phyloP scores from a whole-genome alignment of 2,888 invertebrate species.

The Diplazon laetatorius region DNA sequence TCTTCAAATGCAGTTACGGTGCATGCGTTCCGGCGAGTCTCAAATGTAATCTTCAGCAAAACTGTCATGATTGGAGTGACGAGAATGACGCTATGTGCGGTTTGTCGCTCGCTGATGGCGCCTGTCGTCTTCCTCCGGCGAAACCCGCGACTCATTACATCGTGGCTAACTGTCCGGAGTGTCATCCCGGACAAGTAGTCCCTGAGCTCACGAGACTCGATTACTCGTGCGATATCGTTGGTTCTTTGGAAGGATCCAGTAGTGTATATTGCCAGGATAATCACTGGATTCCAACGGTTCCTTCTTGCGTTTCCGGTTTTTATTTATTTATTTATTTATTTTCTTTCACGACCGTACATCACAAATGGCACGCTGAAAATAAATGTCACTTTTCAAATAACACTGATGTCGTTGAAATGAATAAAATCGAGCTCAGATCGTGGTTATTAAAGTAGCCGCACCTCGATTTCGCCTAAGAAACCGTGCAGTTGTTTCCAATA shows the following conservation, averaged over 20 bases:
- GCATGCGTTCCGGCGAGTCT: constrained; percentile 69
- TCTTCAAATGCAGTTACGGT: constrained; percentile 72
- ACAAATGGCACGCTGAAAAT: not conserved
- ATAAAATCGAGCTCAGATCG: too few relatives aligned
- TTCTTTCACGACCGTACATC: not conserved
- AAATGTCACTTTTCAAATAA: not conserved
- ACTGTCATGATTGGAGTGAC: constrained; percentile 77
- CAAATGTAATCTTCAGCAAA: constrained; percentile 69
- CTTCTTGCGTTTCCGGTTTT: constrained; percentile 69
- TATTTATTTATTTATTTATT: constrained; percentile 6
- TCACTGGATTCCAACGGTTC: constrained; percentile 70
- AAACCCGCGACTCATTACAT: constrained; percentile 69
- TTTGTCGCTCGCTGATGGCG: constrained; percentile 67
- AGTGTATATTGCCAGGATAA: constrained; percentile 69
- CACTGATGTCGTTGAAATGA: too few relatives aligned
- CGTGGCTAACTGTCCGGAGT: constrained; percentile 67
- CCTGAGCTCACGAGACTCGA: constrained; percentile 72
- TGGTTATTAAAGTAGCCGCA: too few relatives aligned
- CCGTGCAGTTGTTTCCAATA: too few relatives aligned
- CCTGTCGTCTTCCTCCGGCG: constrained; percentile 72
- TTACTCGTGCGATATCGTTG: constrained; percentile 66
- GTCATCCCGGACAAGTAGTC: constrained; percentile 72
- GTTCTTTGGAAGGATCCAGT: constrained; percentile 69
- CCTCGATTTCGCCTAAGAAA: too few relatives aligned
- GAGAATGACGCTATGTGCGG: constrained; percentile 72